These are phyloP conservation scores for Procapra przewalskii DNA, from an alignment of 2,113 vertebrate species.

Conservation along the genomic window DNA sequence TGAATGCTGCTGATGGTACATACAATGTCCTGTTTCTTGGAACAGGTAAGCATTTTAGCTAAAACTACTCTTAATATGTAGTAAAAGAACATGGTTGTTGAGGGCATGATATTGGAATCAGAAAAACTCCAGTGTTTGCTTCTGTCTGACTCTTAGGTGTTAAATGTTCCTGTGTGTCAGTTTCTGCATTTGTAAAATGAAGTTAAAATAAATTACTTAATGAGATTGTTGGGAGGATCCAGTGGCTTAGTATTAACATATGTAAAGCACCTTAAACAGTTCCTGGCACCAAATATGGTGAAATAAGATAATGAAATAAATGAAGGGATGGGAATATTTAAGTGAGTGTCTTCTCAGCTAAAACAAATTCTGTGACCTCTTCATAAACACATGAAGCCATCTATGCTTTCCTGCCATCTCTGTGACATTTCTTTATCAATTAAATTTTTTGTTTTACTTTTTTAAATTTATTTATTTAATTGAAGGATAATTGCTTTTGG, in stretches of 20 bases:
- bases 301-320: not conserved
- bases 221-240: not conserved
- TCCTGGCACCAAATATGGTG: not conserved
- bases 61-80: not conserved
- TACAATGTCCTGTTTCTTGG: conserved; percentile 97
- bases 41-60: conserved; percentile 84
- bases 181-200: not conserved
- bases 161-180: not conserved
- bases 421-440: not conserved
- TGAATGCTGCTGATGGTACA: conserved; percentile 92
- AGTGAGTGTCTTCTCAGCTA: not conserved
- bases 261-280: not conserved
- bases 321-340: not conserved
- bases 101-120: not conserved
- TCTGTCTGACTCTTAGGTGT: not conserved
- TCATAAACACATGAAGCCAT: not conserved
- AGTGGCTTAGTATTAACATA: not conserved
- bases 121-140: not conserved
- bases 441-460: not conserved
- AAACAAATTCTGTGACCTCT: not conserved
- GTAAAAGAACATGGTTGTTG: not conserved
- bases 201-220: not conserved
- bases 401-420: not conserved
- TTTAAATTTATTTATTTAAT: not conserved
- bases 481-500: not conserved